Percentiles rank a stretch among this genome's conserved stretches.
phyloP scores from a whole-genome alignment of 2,797 vertebrate genomes.

The Poeciliopsis paucimaculata region DNA sequence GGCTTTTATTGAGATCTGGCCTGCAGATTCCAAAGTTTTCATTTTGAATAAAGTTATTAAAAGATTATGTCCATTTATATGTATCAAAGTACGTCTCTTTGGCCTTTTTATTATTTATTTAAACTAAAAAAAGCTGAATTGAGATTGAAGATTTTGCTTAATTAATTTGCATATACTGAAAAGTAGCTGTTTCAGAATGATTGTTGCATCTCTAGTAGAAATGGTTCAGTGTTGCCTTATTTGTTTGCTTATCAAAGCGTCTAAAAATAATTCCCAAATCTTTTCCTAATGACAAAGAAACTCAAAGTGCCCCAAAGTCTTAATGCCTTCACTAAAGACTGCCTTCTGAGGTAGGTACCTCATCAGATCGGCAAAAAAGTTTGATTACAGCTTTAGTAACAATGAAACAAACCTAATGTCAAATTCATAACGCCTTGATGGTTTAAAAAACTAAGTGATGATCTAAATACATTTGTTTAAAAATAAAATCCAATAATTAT shows the following conservation, averaged over 20 bases:
- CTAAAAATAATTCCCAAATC: neutral
- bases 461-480: neutral
- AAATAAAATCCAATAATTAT: neutral
- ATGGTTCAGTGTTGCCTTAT: neutral
- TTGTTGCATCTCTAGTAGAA: slow-evolving; percentile 13
- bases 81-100: neutral
- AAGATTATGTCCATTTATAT: neutral
- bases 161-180: neutral
- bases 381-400: neutral
- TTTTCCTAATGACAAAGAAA: neutral
- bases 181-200: neutral
- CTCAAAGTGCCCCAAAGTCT: slow-evolving; percentile 3
- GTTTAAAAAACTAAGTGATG: neutral
- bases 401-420: neutral
- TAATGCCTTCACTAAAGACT: neutral
- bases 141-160: neutral
- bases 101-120: neutral
- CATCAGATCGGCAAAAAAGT: neutral
- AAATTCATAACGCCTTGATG: neutral
- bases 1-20: neutral
- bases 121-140: neutral
- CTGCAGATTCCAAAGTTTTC: neutral
- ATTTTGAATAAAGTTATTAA: neutral
- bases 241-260: neutral
- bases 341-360: neutral